Percentiles rank a stretch among this genome's conserved stretches.
These are phyloP conservation scores for Heterodera carotae DNA, from an alignment of 1,140 invertebrate genomes.

Conservation along the genomic window DNA sequence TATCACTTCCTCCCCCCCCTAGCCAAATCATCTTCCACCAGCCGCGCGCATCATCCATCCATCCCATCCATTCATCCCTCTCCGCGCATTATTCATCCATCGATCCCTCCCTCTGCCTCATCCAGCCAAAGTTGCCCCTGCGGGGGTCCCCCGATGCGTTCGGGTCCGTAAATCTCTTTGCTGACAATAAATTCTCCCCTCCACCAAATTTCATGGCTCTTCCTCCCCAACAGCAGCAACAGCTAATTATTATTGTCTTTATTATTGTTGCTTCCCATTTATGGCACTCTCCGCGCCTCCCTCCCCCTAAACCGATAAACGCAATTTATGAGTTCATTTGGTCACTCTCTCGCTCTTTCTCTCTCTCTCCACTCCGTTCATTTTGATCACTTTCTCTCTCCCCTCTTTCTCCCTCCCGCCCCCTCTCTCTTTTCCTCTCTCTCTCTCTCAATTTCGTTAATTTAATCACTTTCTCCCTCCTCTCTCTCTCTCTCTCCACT, in stretches of 20 bases:
- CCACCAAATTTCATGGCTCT: background rate
- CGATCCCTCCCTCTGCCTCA: background rate
- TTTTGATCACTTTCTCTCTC: no score
- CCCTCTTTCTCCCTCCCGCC: no score
- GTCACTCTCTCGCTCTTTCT: no score
- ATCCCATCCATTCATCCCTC: background rate
- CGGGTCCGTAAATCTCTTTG: constrained; percentile 2
- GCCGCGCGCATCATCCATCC: background rate
- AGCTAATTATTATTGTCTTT: no score
- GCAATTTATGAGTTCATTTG: background rate
- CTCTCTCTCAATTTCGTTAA: no score
- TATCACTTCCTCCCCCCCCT: background rate
- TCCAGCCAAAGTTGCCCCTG: background rate
- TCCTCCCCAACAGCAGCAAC: background rate
- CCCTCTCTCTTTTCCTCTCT: no score
- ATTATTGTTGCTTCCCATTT: constrained; percentile 9
- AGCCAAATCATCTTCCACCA: background rate
- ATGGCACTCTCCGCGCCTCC: background rate
- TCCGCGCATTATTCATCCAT: background rate
- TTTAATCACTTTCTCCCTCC: no score
- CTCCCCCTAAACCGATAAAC: background rate
- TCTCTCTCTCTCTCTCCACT: no score
- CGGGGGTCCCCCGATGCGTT: background rate
- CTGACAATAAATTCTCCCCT: background rate
- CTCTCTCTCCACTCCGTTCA: no score